Conservation (phyloP, 2,797 vertebrate genomes). For the Gadopsis marmoratus region DNA sequence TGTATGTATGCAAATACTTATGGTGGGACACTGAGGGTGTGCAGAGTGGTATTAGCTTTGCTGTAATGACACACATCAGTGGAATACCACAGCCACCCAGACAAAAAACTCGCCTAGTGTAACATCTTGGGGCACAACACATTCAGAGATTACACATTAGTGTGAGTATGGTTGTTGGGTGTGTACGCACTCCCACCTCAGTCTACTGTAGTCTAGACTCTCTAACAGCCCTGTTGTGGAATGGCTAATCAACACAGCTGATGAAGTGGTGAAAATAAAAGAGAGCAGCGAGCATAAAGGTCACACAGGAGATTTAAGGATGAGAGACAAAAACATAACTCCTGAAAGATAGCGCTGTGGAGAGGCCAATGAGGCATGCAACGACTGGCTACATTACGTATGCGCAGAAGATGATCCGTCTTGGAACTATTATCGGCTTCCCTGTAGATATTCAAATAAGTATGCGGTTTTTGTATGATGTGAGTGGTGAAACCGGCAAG, state of each 20-base stretch:
- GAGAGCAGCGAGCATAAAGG: constrained; percentile 37
- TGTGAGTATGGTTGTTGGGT: constrained; percentile 55
- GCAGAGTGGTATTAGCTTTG: constrained; percentile 60
- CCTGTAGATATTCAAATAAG: constrained; percentile 61
- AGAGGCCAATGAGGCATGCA: constrained; percentile 35
- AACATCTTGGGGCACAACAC: constrained; percentile 59
- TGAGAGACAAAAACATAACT: constrained; percentile 31
- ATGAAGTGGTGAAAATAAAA: constrained; percentile 56
- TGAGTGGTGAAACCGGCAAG: constrained; percentile 48
- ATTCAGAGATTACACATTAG: constrained; percentile 61
- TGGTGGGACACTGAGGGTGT: constrained; percentile 39
- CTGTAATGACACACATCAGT: constrained; percentile 60
- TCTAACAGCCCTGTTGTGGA: constrained; percentile 66
- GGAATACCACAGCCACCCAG: constrained; percentile 57
- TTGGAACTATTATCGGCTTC: constrained; percentile 62
- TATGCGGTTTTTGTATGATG: constrained; percentile 48
- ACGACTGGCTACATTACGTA: constrained; percentile 21
- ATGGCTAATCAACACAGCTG: constrained; percentile 69
- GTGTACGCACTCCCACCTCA: constrained; percentile 57
- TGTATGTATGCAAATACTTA: constrained; percentile 50
- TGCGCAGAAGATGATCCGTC: constrained; percentile 43
- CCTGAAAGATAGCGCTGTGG: constrained; percentile 17
- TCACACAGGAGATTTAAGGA: constrained; percentile 35
- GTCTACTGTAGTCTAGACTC: constrained; percentile 75
- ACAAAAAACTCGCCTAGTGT: constrained; percentile 55